phyloP scores from a whole-genome alignment of 2,113 vertebrate species.

The Tragelaphus buxtoni region DNA sequence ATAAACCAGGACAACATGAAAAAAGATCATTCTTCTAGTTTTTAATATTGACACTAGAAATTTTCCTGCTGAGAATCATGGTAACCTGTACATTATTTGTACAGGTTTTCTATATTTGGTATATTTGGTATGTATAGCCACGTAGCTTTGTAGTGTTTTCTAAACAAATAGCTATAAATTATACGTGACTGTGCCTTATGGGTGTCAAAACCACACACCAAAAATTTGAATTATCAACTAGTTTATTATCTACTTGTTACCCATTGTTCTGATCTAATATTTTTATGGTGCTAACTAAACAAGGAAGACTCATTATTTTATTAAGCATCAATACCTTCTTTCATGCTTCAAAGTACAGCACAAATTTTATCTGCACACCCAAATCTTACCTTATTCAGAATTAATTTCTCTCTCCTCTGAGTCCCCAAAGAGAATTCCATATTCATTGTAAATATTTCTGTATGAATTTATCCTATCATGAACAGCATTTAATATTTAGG shows the following conservation, averaged over 20 bases:
- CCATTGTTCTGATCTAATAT: not conserved
- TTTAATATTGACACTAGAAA: not conserved
- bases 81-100: not conserved
- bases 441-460: not conserved
- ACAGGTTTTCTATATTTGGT: not conserved
- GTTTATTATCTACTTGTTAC: not conserved
- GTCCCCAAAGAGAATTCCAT: not conserved
- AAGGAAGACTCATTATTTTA: not conserved
- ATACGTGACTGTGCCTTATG: not conserved
- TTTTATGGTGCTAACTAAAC: not conserved
- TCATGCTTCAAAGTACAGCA: not conserved
- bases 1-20: not conserved
- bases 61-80: not conserved
- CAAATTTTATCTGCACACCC: not conserved
- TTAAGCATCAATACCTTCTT: not conserved
- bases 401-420: not conserved
- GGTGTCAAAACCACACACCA: not conserved
- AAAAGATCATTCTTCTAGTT: not conserved
- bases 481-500: not conserved
- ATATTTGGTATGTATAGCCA: not conserved
- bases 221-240: not conserved
- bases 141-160: not conserved
- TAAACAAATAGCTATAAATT: constrained; percentile 9
- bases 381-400: not conserved
- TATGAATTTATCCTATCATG: not conserved